Percentiles rank a stretch among this genome's conserved stretches.
phyloP scores from a whole-genome alignment of 2,888 invertebrate genomes.

The Orthosia gothica region DNA sequence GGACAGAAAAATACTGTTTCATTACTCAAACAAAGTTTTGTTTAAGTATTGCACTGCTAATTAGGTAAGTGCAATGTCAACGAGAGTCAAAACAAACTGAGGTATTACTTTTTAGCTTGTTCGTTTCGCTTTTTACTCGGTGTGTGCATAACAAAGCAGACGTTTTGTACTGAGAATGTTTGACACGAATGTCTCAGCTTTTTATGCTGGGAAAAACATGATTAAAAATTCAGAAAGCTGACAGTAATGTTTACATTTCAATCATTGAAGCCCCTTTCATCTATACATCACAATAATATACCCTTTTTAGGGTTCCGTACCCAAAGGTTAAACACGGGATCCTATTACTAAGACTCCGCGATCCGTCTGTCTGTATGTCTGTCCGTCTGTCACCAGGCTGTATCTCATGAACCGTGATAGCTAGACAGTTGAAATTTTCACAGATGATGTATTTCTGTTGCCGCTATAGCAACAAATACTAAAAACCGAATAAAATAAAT shows the following conservation, averaged over 20 bases:
- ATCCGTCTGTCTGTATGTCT: no score
- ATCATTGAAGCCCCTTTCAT: slow-evolving; percentile 28
- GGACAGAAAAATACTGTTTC: slow-evolving; percentile 57
- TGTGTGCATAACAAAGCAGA: slow-evolving; percentile 18
- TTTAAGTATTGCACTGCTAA: slow-evolving; percentile 62
- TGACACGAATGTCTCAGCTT: neutral
- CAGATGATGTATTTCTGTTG: no score
- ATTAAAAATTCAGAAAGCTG: neutral
- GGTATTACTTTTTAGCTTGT: slow-evolving; percentile 53
- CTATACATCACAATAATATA: neutral
- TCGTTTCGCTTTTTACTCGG: slow-evolving; percentile 22
- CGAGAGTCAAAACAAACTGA: slow-evolving; percentile 54
- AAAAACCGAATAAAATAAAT: no score
- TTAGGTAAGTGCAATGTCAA: slow-evolving; percentile 62
- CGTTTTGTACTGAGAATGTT: neutral
- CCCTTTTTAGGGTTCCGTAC: slow-evolving; percentile 25
- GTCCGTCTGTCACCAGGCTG: no score
- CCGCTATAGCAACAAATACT: no score
- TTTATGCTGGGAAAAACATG: neutral
- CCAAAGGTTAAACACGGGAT: no score
- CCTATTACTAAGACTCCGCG: no score
- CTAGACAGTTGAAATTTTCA: no score
- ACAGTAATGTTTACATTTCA: slow-evolving; percentile 8
- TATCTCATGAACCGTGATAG: no score
- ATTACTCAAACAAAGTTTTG: slow-evolving; percentile 58